phyloP scores from a whole-genome alignment of 2,888 invertebrate genomes.

The Physocephala rufipes region DNA sequence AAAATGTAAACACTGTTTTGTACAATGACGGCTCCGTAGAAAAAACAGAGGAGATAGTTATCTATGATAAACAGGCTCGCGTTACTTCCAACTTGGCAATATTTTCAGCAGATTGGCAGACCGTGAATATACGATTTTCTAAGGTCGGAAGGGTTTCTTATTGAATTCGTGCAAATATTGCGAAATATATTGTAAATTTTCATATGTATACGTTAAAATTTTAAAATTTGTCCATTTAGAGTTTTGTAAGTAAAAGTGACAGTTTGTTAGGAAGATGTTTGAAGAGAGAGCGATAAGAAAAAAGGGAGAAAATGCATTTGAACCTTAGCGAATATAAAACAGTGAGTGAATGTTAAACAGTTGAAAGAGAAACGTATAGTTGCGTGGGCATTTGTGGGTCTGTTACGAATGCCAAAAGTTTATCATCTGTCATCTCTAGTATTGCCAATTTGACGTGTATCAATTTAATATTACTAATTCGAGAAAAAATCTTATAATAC shows the following conservation, averaged over 20 bases:
- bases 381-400: neutral
- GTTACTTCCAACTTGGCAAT: slow-evolving; percentile 37
- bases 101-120: neutral
- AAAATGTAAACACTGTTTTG: slow-evolving; percentile 32
- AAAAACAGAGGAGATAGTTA: no score
- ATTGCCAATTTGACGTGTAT: slow-evolving; percentile 20
- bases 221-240: no score
- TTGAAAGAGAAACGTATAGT: slow-evolving; percentile 18
- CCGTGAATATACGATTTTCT: no score
- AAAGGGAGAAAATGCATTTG: neutral
- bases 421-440: slow-evolving; percentile 25
- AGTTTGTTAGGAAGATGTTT: neutral
- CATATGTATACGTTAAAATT: no score
- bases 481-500: neutral
- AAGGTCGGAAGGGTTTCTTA: no score
- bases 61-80: neutral
- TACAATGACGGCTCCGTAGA: slow-evolving; percentile 19
- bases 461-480: neutral
- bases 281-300: neutral
- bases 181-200: no score
- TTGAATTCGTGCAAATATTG: no score
- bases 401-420: slow-evolving; percentile 5
- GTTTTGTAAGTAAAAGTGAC: neutral
- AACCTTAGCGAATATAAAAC: neutral
- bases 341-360: neutral